Evolutionary conservation across 2,888 invertebrate genomes (phyloP).

Genomic region (Punctoribates punctum): DNA sequence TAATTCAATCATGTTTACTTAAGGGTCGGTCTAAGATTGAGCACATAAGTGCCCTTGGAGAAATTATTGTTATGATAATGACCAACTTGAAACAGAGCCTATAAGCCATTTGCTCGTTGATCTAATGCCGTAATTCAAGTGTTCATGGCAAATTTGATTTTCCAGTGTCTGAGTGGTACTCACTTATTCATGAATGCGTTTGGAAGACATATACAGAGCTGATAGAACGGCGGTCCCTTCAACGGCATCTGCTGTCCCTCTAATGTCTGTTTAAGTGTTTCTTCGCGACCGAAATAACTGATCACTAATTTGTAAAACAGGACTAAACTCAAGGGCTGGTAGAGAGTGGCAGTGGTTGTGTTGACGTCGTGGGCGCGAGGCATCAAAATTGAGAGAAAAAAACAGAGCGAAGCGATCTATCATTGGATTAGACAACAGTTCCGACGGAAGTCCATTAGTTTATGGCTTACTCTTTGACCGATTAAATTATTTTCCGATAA

Average conservation of each 20-base stretch:
- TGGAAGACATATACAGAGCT: conserved; percentile 48
- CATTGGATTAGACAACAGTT: not conserved
- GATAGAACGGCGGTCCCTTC: conserved; percentile 48
- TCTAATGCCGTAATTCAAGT: too few relatives aligned
- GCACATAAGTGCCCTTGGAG: too few relatives aligned
- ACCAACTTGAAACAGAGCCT: too few relatives aligned
- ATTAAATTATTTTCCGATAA: not conserved
- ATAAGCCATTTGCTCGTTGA: too few relatives aligned
- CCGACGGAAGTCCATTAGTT: not conserved
- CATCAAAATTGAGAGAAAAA: conserved; percentile 47
- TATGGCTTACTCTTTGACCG: not conserved
- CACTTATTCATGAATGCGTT: conserved; percentile 47
- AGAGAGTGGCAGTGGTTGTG: conserved; percentile 44
- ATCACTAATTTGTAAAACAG: conserved; percentile 48
- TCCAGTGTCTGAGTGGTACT: not conserved
- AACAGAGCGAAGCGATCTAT: conserved; percentile 48
- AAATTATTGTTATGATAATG: too few relatives aligned
- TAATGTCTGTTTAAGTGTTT: conserved; percentile 45
- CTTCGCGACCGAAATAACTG: conserved; percentile 47
- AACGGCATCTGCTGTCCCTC: conserved; percentile 47
- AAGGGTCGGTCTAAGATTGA: too few relatives aligned
- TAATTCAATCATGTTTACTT: too few relatives aligned
- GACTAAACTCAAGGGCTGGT: conserved; percentile 47
- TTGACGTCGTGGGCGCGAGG: conserved; percentile 45
- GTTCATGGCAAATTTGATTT: not conserved